Evolutionary conservation across 2,888 invertebrate species (phyloP), one percentile per base, ranked within the genome.

Genomic region (Mythimna vitellina): DNA sequence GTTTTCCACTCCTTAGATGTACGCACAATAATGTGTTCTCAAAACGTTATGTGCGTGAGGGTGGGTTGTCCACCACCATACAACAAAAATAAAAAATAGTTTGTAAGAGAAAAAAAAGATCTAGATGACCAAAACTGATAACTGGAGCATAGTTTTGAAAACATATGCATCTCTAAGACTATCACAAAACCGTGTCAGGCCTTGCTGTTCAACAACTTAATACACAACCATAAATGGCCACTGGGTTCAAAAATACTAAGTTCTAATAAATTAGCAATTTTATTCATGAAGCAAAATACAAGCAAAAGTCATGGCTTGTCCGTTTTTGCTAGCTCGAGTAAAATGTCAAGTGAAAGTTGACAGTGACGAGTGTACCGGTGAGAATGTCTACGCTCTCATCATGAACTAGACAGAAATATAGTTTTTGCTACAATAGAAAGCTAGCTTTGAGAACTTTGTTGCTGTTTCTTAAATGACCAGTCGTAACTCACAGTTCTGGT

Each of bases 281-380:
- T 51, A 9, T n/a, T 35, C 20, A 20, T 35, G 10, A 20, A 20
- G 29, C 35, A 73, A 78, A 56, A 62, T 17, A 29, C 32, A 8
- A 46, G 17, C 1, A 49, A 42, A 53, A 57, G 22, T 9, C 38
- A 32, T 42, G 22, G 54, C 69, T 76, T 25, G 49, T 64, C 63
- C 70, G 72, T 75, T 57, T 62, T 78, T 67, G 51, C 25, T 70
- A 57, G 76, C 70, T 68, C 65, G 71, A 57, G 57, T 71, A 57
- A 54, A 58, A 70, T 68, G 73, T 76, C 80, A 78, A 76, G 76
- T 70, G 84, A 85, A 83, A 87, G 89, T 83, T 86, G 87, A 86
- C 84, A 83, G 80, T 81, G 79, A 79, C 73, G 78, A 84, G 81
- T 72, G 73, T 84, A 84, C 82, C 82, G 79, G 74, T 86, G 83